phyloP scores from a whole-genome alignment of 2,113 vertebrate genomes.

The Epinephelus lanceolatus region DNA sequence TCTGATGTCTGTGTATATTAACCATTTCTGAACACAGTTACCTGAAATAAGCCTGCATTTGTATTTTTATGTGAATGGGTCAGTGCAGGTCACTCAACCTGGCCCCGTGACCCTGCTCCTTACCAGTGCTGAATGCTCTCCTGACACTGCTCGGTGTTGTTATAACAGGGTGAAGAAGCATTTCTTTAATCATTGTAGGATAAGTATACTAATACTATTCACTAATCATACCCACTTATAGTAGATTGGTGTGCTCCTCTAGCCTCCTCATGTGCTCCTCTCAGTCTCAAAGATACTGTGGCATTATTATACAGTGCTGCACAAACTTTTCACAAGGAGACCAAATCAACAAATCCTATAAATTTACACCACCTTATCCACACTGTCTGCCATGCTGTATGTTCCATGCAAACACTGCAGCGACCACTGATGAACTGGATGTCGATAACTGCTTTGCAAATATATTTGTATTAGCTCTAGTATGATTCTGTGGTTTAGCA shows the following conservation, averaged over 20 bases:
- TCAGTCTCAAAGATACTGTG: neutral
- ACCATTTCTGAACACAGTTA: neutral
- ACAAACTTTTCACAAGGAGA: neutral
- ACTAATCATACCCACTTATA: neutral
- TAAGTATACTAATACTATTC: neutral
- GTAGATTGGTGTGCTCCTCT: neutral
- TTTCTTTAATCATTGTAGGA: neutral
- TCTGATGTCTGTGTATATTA: neutral
- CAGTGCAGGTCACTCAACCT: neutral
- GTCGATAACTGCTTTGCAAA: neutral
- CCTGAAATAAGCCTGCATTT: neutral
- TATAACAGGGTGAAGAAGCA: neutral
- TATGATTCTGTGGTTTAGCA: constrained; percentile 2
- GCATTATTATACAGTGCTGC: neutral
- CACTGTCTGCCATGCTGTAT: neutral
- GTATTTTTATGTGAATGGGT: neutral
- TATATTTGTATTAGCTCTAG: neutral
- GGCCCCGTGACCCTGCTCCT: neutral
- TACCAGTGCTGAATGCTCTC: neutral
- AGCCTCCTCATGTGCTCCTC: neutral
- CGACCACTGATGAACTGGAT: neutral
- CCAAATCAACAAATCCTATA: constrained; percentile 4
- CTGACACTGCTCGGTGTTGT: neutral
- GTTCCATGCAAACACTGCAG: neutral
- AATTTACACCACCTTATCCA: neutral